Percentiles rank a stretch among this genome's conserved stretches.
Evolutionary conservation across 1,140 invertebrate genomes (phyloP).

Genomic region (Leptopilina clavipes): DNA sequence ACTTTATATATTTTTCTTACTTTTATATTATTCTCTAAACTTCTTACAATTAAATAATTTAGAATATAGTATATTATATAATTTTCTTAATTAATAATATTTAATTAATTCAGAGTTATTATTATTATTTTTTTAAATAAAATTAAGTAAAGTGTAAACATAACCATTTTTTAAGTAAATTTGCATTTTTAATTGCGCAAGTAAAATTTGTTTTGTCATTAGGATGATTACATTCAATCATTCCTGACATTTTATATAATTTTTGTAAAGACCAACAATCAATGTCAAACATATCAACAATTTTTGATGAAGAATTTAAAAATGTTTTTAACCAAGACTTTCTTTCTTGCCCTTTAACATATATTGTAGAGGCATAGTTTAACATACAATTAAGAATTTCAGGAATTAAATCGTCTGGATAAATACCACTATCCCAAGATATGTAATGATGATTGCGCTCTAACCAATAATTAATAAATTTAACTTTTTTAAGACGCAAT

Average conservation of each 20-base stretch:
- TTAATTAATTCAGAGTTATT: too few species aligned
- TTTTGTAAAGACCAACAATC: not conserved
- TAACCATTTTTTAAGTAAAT: not conserved
- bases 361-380: not conserved
- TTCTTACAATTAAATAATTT: too few species aligned
- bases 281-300: not conserved
- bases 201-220: not conserved
- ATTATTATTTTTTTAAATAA: too few species aligned
- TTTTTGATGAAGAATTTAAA: not conserved
- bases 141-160: not conserved
- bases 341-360: not conserved
- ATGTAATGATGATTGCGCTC: not conserved
- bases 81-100: too few species aligned
- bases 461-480: not conserved
- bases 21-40: too few species aligned
- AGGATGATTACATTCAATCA: not conserved
- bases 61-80: too few species aligned
- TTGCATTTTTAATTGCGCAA: not conserved
- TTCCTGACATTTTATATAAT: not conserved
- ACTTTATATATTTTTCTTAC: too few species aligned
- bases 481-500: not conserved
- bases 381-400: not conserved
- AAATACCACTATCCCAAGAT: not conserved
- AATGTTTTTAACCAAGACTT: not conserved
- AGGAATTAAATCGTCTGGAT: not conserved